These are phyloP conservation scores for Trichonephila clavata DNA, from an alignment of 1,140 invertebrate species.

Conservation along the genomic window DNA sequence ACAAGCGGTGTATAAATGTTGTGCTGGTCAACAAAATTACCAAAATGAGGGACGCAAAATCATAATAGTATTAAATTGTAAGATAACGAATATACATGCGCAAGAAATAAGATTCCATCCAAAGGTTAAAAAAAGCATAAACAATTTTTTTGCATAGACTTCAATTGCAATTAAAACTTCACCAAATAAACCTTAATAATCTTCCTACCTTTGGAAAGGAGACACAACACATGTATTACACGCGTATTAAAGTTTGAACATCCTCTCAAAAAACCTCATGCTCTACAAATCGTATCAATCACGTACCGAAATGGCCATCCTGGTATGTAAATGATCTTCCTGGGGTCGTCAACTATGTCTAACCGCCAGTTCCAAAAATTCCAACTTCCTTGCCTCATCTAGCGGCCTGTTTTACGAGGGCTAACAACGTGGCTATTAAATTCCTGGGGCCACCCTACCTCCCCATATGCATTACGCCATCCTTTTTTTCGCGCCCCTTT, in stretches of 20 bases:
- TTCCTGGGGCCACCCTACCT: slow-evolving; percentile 3
- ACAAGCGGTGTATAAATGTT: no score
- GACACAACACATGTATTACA: no score
- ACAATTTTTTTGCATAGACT: no score
- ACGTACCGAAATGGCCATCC: slow-evolving; percentile 15
- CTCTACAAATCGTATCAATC: slow-evolving; percentile 6
- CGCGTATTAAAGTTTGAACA: background rate
- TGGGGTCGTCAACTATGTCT: slow-evolving; percentile 43
- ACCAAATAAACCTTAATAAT: no score
- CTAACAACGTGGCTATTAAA: slow-evolving; percentile 62
- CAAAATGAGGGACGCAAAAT: no score
- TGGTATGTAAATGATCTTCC: slow-evolving; percentile 41
- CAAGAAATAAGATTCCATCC: no score
- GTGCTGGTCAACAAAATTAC: no score
- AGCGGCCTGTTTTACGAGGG: slow-evolving; percentile 50
- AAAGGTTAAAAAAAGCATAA: no score
- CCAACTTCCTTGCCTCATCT: background rate
- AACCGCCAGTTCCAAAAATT: slow-evolving; percentile 37
- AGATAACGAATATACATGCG: no score
- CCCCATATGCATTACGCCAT: background rate
- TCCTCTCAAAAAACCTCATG: background rate
- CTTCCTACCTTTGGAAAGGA: no score
- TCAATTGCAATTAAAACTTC: no score
- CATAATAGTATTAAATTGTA: no score
- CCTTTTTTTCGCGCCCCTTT: slow-evolving; percentile 4